Conservation (phyloP, 2,797 vertebrate genomes). For the Eleutherodactylus coqui region DNA sequence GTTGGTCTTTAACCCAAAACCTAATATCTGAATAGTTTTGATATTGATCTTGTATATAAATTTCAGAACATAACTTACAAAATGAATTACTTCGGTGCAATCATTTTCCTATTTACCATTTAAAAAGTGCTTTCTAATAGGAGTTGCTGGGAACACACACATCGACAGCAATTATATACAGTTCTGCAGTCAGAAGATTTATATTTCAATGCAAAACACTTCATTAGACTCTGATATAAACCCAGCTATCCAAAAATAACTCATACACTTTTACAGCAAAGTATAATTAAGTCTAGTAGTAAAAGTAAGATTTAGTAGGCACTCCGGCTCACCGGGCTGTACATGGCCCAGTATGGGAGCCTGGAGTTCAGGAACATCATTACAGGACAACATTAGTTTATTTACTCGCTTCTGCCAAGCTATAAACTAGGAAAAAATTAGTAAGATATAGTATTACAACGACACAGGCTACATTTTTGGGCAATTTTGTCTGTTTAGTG, state of each 20-base stretch:
- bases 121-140: slow-evolving; percentile 3
- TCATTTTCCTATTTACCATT: slow-evolving; percentile 35
- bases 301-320: slow-evolving; percentile 53
- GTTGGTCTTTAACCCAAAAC: not conserved
- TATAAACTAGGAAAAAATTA: slow-evolving; percentile 29
- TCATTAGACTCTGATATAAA: slow-evolving; percentile 51
- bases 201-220: slow-evolving; percentile 50
- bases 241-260: slow-evolving; percentile 53
- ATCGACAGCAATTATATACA: slow-evolving; percentile 45
- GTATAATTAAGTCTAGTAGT: slow-evolving; percentile 46
- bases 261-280: slow-evolving; percentile 50
- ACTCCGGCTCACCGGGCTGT: slow-evolving; percentile 18
- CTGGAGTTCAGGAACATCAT: not conserved
- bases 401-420: slow-evolving; percentile 4
- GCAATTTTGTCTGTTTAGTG: not conserved
- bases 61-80: not conserved
- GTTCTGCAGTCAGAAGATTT: slow-evolving; percentile 41
- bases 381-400: slow-evolving; percentile 23
- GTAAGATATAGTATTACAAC: slow-evolving; percentile 6
- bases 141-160: slow-evolving; percentile 50
- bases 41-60: slow-evolving; percentile 11
- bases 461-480: not conserved
- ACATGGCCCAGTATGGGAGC: not conserved
- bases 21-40: not conserved
- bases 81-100: slow-evolving; percentile 10